A percentile compares a stretch with the other conserved stretches of the same genome.
Evolutionary conservation across 2,113 vertebrate species (phyloP).

Genomic region (Microtus oregoni): DNA sequence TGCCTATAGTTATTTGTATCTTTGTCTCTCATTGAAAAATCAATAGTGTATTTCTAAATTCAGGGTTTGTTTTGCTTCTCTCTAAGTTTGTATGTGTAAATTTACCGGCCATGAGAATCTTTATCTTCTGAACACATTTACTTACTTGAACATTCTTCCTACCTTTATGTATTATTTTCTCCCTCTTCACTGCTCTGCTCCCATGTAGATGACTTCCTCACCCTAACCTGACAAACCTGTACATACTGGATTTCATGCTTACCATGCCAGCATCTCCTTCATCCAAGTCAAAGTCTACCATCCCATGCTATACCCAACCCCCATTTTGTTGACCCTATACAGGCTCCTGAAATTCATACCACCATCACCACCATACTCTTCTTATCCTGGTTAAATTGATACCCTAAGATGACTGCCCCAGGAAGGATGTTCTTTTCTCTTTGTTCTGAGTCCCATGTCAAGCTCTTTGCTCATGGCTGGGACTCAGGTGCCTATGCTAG

Average conservation of each 20-base stretch:
- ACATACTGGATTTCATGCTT: not conserved
- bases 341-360: not conserved
- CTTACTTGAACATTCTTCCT: not conserved
- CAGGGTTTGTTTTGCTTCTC: not conserved
- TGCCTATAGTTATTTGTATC: not conserved
- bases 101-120: not conserved
- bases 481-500: not conserved
- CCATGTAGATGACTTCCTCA: not conserved
- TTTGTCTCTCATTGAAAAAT: not conserved
- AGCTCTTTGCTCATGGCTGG: not conserved
- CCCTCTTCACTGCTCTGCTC: not conserved
- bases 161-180: not conserved
- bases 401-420: not conserved
- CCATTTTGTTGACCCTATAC: not conserved
- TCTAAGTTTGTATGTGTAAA: not conserved
- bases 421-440: not conserved
- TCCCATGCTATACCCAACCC: not conserved
- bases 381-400: not conserved
- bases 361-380: not conserved
- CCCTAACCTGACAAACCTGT: not conserved
- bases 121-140: not conserved
- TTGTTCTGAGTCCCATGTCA: not conserved
- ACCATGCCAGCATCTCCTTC: not conserved
- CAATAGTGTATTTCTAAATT: not conserved
- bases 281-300: not conserved